These are phyloP conservation scores for Hyla sarda DNA, from an alignment of 2,113 vertebrate species.

Conservation along the genomic window DNA sequence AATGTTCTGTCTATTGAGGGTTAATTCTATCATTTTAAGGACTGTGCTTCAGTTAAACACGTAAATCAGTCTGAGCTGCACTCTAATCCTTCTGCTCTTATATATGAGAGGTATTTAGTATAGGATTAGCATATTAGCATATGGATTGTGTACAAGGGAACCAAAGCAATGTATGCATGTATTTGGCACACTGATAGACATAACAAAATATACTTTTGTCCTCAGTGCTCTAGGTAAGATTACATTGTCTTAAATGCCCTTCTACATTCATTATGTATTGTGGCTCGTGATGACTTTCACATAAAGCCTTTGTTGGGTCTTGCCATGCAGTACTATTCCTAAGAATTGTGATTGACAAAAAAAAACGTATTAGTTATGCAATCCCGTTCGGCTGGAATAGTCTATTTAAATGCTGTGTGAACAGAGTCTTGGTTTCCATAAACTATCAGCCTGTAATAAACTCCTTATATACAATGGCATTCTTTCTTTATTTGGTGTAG, in stretches of 20 bases:
- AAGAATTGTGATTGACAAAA: neutral
- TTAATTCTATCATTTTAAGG: neutral
- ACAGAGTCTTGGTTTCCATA: neutral
- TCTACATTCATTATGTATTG: neutral
- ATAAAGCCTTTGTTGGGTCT: neutral
- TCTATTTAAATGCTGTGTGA: neutral
- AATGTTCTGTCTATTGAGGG: neutral
- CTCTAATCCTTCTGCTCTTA: neutral
- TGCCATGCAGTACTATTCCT: neutral
- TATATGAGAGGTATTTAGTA: neutral
- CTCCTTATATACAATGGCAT: neutral
- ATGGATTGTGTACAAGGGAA: neutral
- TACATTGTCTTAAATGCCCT: neutral
- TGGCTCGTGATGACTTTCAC: neutral
- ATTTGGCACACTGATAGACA: neutral
- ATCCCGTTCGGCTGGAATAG: neutral
- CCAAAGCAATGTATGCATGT: neutral
- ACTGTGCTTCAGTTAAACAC: neutral
- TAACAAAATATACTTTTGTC: neutral
- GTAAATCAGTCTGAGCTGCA: neutral
- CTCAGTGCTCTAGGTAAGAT: neutral
- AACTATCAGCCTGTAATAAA: neutral
- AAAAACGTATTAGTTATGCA: neutral
- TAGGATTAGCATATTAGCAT: neutral
- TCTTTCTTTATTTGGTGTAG: conserved; percentile 11